Evolutionary conservation across 2,888 invertebrate genomes (phyloP).

Genomic region (Tetanocera ferruginea): DNA sequence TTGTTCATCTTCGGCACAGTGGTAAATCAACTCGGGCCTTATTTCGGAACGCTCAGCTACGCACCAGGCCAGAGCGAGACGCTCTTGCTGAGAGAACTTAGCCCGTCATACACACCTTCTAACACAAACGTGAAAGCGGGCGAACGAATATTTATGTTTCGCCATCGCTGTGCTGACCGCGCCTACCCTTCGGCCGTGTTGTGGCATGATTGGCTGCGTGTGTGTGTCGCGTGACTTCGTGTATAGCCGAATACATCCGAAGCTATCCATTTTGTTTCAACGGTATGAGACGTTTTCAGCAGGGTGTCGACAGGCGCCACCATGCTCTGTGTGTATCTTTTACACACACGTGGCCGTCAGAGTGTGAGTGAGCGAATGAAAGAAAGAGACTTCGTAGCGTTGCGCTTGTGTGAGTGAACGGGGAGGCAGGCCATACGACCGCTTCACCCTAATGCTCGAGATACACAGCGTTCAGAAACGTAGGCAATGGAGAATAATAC

Average conservation of each 20-base stretch:
- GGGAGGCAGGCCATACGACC: not conserved
- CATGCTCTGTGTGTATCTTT: not conserved
- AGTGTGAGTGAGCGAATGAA: constrained; percentile 4
- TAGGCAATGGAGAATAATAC: too few relatives aligned
- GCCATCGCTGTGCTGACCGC: constrained; percentile 59
- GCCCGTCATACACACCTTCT: not conserved
- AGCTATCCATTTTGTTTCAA: constrained; percentile 40
- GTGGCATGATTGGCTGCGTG: constrained; percentile 61
- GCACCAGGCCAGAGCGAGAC: constrained; percentile 30
- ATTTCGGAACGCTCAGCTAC: constrained; percentile 12
- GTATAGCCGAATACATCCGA: constrained; percentile 43
- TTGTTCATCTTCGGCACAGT: constrained; percentile 9
- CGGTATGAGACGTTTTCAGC: constrained; percentile 6
- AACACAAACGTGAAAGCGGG: constrained; percentile 43
- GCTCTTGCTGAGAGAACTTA: constrained; percentile 31
- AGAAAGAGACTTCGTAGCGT: not conserved
- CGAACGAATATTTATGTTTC: constrained; percentile 49
- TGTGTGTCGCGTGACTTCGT: constrained; percentile 37
- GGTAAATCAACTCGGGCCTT: constrained; percentile 3
- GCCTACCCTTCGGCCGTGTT: constrained; percentile 59
- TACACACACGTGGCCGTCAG: not conserved
- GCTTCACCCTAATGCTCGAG: not conserved
- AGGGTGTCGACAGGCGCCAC: constrained; percentile 11
- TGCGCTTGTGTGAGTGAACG: constrained; percentile 13
- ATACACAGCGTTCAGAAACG: too few relatives aligned